A percentile compares a stretch with the other conserved stretches of the same genome.
phyloP scores from a whole-genome alignment of 1,140 invertebrate genomes.

The Zaprionus vittiger region DNA sequence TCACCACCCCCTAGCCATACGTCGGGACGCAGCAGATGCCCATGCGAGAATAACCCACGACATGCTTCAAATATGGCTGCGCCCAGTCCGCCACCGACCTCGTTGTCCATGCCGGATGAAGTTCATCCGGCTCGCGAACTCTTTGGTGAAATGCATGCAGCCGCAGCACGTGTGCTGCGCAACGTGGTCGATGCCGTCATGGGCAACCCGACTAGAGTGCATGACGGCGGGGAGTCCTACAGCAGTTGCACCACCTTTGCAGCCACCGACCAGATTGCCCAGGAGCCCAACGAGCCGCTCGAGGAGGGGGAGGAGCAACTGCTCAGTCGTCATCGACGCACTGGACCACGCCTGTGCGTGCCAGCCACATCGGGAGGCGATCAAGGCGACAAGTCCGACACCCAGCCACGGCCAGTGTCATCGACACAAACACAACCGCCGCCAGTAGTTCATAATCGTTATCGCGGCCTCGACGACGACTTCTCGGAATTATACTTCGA shows the following conservation, averaged over 20 bases:
- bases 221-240: conserved; percentile 8
- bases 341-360: conserved; percentile 48
- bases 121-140: conserved; percentile 49
- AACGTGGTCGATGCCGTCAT: conserved; percentile 45
- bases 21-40: conserved; percentile 45
- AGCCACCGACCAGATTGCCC: not conserved
- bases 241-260: conserved; percentile 10
- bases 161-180: conserved; percentile 51
- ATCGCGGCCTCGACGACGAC: conserved; percentile 51
- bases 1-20: not conserved
- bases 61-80: conserved; percentile 1
- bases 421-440: not conserved
- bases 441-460: conserved; percentile 1
- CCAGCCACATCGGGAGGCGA: conserved; percentile 8
- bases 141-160: conserved; percentile 45
- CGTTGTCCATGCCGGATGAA: not conserved
- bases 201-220: conserved; percentile 17
- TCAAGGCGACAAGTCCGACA: not conserved
- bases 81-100: not conserved
- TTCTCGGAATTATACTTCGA: conserved; percentile 62
- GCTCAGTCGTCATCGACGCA: conserved; percentile 36
- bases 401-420: not conserved
- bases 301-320: conserved; percentile 28
- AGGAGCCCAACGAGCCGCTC: conserved; percentile 2
- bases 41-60: conserved; percentile 52